phyloP scores from a whole-genome alignment of 30 jellyfish, hydroid and myxozoan genomes.

The Catostylus mosaicus region DNA sequence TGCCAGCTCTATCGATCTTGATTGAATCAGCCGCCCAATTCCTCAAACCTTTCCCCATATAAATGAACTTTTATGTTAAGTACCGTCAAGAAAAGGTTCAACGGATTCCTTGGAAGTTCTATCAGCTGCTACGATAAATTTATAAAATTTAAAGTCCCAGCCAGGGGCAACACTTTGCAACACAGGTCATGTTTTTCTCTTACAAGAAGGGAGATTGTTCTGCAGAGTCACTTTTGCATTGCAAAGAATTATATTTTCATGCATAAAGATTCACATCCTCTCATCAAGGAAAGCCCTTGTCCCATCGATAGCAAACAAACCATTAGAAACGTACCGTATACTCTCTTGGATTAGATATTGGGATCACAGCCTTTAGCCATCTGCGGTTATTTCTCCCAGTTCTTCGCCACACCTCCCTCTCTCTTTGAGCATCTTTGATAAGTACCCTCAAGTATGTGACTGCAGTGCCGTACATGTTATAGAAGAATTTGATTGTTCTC shows the following conservation, averaged over 20 bases:
- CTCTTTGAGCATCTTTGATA: conserved; percentile 1
- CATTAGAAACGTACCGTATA: not conserved
- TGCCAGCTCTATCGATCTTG: no score
- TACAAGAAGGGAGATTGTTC: not conserved
- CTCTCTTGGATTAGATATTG: conserved; percentile 21
- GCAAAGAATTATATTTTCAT: no score
- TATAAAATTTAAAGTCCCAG: not conserved
- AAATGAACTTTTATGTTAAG: no score
- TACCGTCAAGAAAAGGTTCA: no score
- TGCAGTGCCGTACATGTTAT: conserved; percentile 24
- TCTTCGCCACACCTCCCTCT: conserved; percentile 22
- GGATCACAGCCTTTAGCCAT: conserved; percentile 34
- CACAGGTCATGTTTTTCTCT: not conserved
- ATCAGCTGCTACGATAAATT: no score
- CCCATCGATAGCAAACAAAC: not conserved
- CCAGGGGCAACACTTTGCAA: not conserved
- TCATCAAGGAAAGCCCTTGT: no score
- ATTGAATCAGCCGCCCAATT: no score
- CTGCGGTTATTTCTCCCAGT: not conserved
- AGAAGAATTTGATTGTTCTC: conserved; percentile 25
- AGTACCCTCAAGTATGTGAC: conserved; percentile 16
- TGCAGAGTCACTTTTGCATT: not conserved
- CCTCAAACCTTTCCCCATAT: no score
- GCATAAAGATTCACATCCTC: no score
- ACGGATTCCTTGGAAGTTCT: no score